Evolutionary conservation across 1,140 invertebrate genomes (phyloP).

Genomic region (Antheraea mylitta): DNA sequence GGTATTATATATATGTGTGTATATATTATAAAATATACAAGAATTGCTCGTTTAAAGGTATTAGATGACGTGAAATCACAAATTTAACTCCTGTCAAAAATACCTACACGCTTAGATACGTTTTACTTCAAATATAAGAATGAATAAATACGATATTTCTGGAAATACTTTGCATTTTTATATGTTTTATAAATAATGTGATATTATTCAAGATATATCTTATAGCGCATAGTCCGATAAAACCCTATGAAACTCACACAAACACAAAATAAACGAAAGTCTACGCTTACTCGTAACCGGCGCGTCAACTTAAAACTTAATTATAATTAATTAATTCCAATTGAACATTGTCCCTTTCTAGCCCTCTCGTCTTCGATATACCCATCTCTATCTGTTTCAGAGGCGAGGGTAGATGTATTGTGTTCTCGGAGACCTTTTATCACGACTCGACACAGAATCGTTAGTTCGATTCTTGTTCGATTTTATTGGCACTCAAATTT

Average conservation of each 20-base stretch:
- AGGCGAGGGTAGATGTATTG: conserved; percentile 70
- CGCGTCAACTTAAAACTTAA: conserved; percentile 88
- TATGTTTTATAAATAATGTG: no score
- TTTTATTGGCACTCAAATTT: conserved; percentile 64
- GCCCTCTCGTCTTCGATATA: conserved; percentile 52
- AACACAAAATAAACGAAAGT: conserved; percentile 70
- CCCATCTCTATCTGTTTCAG: conserved; percentile 48
- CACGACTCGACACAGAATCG: conserved; percentile 70
- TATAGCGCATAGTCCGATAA: conserved; percentile 18
- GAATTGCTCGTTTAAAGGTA: no score
- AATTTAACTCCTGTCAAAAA: no score
- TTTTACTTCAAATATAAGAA: no score
- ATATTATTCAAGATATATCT: background rate
- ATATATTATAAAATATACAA: no score
- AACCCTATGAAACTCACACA: conserved; percentile 47
- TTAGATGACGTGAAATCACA: no score
- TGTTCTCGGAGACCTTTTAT: conserved; percentile 77
- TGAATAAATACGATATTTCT: no score
- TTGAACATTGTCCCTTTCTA: conserved; percentile 69
- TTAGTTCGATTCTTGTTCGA: conserved; percentile 71
- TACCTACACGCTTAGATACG: no score
- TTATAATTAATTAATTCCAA: conserved; percentile 88
- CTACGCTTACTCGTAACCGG: conserved; percentile 73
- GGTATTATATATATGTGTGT: no score
- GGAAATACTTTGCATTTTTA: no score